phyloP scores from a whole-genome alignment of 2,888 invertebrate species.

The Eristalis arbustorum region DNA sequence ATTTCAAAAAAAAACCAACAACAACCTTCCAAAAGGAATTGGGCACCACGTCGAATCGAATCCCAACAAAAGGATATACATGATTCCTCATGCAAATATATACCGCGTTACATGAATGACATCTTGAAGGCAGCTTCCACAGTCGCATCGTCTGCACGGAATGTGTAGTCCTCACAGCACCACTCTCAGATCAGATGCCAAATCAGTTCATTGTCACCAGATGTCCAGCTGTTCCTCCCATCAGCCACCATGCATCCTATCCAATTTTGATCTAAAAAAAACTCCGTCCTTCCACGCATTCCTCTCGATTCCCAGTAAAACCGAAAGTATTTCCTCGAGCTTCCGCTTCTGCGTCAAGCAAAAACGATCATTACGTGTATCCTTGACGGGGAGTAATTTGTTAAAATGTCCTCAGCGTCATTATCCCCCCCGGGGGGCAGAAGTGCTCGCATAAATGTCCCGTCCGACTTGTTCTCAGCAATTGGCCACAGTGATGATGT shows the following conservation, averaged over 20 bases:
- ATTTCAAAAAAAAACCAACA: too few relatives aligned
- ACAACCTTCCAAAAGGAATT: too few relatives aligned
- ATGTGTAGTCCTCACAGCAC: too few relatives aligned
- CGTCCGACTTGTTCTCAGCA: conserved; percentile 4
- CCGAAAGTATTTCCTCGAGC: neutral
- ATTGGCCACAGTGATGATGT: conserved; percentile 34
- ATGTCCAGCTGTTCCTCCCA: neutral
- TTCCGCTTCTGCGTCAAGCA: neutral
- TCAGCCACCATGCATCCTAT: neutral
- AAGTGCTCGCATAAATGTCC: conserved; percentile 3
- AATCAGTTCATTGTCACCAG: too few relatives aligned
- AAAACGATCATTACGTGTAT: neutral
- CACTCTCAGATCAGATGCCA: too few relatives aligned
- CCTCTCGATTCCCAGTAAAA: neutral
- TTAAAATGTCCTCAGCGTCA: conserved; percentile 18
- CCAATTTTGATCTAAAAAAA: neutral
- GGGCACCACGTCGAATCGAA: too few relatives aligned
- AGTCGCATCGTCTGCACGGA: too few relatives aligned
- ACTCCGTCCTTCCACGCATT: neutral
- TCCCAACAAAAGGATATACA: too few relatives aligned
- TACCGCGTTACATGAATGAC: too few relatives aligned
- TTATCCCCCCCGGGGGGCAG: neutral
- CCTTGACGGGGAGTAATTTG: conserved; percentile 18
- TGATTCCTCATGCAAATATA: too few relatives aligned
- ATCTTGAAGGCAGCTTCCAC: too few relatives aligned